Conservation (phyloP, 2,888 invertebrate genomes). For the Lithophane leautieri region DNA sequence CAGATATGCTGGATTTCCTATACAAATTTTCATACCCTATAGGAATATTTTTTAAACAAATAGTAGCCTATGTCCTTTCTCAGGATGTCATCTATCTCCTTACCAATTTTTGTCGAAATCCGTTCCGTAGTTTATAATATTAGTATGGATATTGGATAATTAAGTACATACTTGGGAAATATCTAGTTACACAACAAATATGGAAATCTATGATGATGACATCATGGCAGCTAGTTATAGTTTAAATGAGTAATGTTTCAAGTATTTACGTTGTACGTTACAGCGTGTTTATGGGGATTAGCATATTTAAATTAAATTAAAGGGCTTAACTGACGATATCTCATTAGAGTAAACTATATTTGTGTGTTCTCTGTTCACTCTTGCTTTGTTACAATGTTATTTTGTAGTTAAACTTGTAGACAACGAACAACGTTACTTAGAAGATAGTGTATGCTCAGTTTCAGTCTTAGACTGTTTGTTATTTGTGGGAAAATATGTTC, state of each 20-base stretch:
- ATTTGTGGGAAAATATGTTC: neutral
- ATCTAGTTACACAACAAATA: conserved; percentile 12
- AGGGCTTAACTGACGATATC: conserved; percentile 31
- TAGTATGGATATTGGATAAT: no score
- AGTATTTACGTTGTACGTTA: conserved; percentile 9
- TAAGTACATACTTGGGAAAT: neutral
- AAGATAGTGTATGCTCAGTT: neutral
- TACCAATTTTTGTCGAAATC: no score
- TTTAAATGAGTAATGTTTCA: conserved; percentile 28
- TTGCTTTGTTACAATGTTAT: conserved; percentile 6
- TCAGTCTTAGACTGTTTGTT: neutral
- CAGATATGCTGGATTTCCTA: no score
- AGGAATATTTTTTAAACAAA: no score
- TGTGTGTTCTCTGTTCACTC: neutral
- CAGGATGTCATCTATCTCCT: no score
- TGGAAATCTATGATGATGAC: conserved; percentile 29
- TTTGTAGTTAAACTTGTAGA: conserved; percentile 7
- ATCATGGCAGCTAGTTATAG: conserved; percentile 27
- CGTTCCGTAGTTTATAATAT: no score
- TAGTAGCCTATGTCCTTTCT: no score
- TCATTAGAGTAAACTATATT: conserved; percentile 32
- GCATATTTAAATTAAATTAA: conserved; percentile 46
- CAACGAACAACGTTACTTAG: neutral
- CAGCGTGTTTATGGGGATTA: conserved; percentile 19
- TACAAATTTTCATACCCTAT: no score